These are phyloP conservation scores for Odontocerum albicorne DNA, from an alignment of 2,888 invertebrate species.

Conservation along the genomic window DNA sequence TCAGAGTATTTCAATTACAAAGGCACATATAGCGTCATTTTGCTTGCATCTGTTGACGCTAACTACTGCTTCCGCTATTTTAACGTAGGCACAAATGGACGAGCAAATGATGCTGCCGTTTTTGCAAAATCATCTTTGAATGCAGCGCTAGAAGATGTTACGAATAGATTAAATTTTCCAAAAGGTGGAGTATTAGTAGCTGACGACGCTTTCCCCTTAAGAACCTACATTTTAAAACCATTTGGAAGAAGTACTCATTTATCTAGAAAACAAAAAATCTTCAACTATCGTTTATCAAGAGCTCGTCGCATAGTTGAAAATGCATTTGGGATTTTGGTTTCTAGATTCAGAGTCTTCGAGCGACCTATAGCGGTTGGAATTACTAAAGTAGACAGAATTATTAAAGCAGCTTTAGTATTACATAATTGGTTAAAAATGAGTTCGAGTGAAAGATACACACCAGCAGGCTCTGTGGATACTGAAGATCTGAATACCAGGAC, in stretches of 20 bases:
- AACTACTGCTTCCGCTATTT: constrained; percentile 35
- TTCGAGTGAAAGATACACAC: constrained; percentile 25
- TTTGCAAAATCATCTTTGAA: not conserved
- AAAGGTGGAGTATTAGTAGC: not conserved
- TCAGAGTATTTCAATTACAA: constrained; percentile 33
- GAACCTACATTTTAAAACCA: constrained; percentile 33
- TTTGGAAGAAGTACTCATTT: constrained; percentile 9
- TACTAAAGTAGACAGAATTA: constrained; percentile 35
- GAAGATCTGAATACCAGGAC: no score
- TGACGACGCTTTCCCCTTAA: constrained; percentile 18
- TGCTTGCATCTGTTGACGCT: constrained; percentile 38
- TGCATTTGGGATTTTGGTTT: constrained; percentile 32
- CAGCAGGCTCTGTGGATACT: constrained; percentile 16
- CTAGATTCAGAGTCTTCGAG: constrained; percentile 28
- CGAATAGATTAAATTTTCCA: constrained; percentile 6
- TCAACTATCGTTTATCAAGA: constrained; percentile 30
- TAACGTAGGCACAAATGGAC: constrained; percentile 37
- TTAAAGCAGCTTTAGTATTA: constrained; percentile 36
- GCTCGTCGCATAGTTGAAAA: constrained; percentile 34
- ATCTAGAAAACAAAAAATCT: constrained; percentile 7
- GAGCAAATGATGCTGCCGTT: constrained; percentile 6
- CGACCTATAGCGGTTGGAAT: constrained; percentile 27
- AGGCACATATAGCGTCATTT: constrained; percentile 37
- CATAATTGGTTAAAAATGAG: constrained; percentile 38
- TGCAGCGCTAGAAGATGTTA: not conserved